These are phyloP conservation scores for Patella vulgata DNA, from an alignment of 1,140 invertebrate species.

Conservation along the genomic window DNA sequence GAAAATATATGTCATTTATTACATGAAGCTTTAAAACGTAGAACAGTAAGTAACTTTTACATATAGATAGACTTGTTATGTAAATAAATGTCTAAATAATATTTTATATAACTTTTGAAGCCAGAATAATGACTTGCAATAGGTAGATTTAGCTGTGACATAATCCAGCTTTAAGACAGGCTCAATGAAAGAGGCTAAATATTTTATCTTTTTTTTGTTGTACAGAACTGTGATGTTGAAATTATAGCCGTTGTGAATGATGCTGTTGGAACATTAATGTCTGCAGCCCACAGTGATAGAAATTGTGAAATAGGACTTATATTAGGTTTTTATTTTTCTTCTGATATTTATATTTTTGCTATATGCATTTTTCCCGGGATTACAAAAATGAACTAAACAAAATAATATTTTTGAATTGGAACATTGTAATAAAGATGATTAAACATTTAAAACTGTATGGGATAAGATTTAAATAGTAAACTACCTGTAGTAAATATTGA, in stretches of 20 bases:
- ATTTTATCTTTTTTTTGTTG: conserved; percentile 26
- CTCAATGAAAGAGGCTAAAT: not conserved
- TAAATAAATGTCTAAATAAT: too few species aligned
- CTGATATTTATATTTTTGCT: conserved; percentile 1
- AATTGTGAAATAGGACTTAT: conserved; percentile 92
- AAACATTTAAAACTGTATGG: too few species aligned
- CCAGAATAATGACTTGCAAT: too few species aligned
- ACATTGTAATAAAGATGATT: too few species aligned
- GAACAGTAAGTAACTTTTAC: conserved; percentile 42
- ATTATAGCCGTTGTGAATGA: conserved; percentile 96
- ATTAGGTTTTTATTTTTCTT: conserved; percentile 73
- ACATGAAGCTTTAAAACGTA: conserved; percentile 80
- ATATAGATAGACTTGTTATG: not conserved
- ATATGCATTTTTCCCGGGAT: not conserved
- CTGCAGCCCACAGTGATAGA: conserved; percentile 91
- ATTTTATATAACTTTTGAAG: too few species aligned
- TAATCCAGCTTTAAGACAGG: too few species aligned
- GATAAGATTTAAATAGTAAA: too few species aligned
- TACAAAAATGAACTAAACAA: not conserved
- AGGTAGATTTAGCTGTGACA: too few species aligned
- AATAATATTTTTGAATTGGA: too few species aligned
- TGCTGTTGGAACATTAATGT: conserved; percentile 97
- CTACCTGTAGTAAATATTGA: too few species aligned
- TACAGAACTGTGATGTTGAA: conserved; percentile 85
- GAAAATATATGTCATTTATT: conserved; percentile 88